These are phyloP conservation scores for Sycobia sp. DNA, from an alignment of 1,140 invertebrate genomes.

Conservation along the genomic window DNA sequence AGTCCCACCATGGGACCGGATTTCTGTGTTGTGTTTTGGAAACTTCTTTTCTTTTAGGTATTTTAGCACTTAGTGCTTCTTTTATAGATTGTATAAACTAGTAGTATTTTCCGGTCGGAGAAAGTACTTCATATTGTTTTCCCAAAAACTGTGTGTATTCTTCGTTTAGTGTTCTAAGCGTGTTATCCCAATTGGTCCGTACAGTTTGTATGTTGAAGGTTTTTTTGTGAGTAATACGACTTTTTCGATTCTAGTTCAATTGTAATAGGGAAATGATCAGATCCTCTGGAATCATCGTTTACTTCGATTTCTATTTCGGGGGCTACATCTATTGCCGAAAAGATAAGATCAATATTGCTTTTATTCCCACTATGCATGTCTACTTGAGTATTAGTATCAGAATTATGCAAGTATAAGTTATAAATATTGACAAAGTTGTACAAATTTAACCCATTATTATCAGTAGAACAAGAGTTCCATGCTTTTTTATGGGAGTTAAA, in stretches of 20 bases:
- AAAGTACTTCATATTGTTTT: no score
- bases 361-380: no score
- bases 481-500: constrained; percentile 15
- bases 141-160: no score
- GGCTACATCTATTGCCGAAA: constrained; percentile 1
- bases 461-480: constrained; percentile 9
- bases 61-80: no score
- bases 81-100: no score
- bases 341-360: constrained; percentile 18
- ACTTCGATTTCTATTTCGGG: neutral
- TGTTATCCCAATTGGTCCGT: neutral
- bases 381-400: no score
- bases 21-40: no score
- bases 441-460: neutral
- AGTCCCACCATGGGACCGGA: no score
- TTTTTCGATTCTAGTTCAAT: neutral
- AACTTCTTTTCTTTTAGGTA: no score
- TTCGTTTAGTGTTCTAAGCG: no score
- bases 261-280: constrained; percentile 23
- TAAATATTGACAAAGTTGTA: neutral
- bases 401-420: constrained; percentile 8
- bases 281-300: neutral
- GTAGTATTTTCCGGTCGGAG: no score
- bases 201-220: neutral
- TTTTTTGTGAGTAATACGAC: neutral